phyloP scores from a whole-genome alignment of 1,140 invertebrate species.

The Aphaenogaster ashmeadi region DNA sequence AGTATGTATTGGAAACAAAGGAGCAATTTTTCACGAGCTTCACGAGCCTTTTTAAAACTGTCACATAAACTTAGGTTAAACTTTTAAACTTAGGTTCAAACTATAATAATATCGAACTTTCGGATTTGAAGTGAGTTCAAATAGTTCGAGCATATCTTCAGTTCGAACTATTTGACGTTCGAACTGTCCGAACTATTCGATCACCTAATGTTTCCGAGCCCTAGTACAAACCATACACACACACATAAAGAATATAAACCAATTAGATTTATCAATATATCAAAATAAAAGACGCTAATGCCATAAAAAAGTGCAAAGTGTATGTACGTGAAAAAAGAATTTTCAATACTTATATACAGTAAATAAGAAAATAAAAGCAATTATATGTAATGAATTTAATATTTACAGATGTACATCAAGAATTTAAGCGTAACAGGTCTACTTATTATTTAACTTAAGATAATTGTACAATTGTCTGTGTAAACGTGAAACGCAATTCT shows the following conservation, averaged over 20 bases:
- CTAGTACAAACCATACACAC: neutral
- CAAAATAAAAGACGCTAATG: neutral
- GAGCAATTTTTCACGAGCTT: no score
- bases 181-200: no score
- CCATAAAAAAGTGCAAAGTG: slow-evolving; percentile 20
- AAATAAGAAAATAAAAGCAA: neutral
- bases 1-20: no score
- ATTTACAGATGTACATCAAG: slow-evolving; percentile 8
- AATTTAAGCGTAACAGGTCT: neutral
- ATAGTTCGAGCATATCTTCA: no score
- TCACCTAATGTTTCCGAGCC: no score
- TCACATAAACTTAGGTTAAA: no score
- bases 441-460: slow-evolving; percentile 22
- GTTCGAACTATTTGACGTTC: no score
- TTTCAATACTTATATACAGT: neutral
- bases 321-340: neutral
- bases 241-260: slow-evolving; percentile 5
- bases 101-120: no score
- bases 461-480: slow-evolving; percentile 18
- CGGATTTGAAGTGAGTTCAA: no score
- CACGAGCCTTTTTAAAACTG: no score
- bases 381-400: slow-evolving; percentile 24
- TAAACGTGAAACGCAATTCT: slow-evolving; percentile 10
- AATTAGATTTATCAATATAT: slow-evolving; percentile 28
- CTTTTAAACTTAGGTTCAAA: no score